Percentiles rank a stretch among this genome's conserved stretches.
Evolutionary conservation across 1,140 invertebrate genomes (phyloP).

Genomic region (Drosophila arawakana): DNA sequence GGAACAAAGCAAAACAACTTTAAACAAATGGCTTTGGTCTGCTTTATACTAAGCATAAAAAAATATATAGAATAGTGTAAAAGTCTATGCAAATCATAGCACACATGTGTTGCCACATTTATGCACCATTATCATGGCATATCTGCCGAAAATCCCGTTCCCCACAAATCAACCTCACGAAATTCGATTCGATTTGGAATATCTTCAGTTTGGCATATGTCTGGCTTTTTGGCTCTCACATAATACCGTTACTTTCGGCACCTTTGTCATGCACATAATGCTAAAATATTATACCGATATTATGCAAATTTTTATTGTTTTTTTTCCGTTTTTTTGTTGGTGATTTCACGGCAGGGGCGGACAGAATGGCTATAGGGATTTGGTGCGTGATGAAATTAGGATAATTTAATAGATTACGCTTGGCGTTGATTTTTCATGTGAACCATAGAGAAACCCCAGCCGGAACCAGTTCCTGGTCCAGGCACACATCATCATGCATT

Average conservation of each 20-base stretch:
- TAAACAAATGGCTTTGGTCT: constrained; percentile 49
- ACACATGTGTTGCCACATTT: constrained; percentile 69
- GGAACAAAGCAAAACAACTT: constrained; percentile 38
- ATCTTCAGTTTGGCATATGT: constrained; percentile 34
- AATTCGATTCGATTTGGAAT: constrained; percentile 17
- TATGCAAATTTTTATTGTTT: constrained; percentile 84
- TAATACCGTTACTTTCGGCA: constrained; percentile 70
- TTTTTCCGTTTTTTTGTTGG: constrained; percentile 21
- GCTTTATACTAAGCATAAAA: not conserved
- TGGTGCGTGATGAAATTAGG: constrained; percentile 83
- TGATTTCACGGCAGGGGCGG: not conserved
- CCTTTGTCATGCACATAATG: constrained; percentile 75
- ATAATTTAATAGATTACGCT: constrained; percentile 82
- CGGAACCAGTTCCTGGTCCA: not conserved
- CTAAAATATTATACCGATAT: constrained; percentile 83
- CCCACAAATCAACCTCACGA: not conserved
- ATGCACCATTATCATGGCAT: constrained; percentile 33
- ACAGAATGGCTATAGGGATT: constrained; percentile 71
- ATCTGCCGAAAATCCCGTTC: not conserved
- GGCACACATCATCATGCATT: constrained; percentile 59
- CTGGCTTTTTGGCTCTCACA: constrained; percentile 24
- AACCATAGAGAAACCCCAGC: constrained; percentile 14
- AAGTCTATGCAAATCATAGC: constrained; percentile 14
- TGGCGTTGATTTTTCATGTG: constrained; percentile 77
- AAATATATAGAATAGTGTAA: not conserved